Evolutionary conservation across 2,888 invertebrate species (phyloP), one percentile per base, ranked within the genome.

Genomic region (Serrognathus titanus): DNA sequence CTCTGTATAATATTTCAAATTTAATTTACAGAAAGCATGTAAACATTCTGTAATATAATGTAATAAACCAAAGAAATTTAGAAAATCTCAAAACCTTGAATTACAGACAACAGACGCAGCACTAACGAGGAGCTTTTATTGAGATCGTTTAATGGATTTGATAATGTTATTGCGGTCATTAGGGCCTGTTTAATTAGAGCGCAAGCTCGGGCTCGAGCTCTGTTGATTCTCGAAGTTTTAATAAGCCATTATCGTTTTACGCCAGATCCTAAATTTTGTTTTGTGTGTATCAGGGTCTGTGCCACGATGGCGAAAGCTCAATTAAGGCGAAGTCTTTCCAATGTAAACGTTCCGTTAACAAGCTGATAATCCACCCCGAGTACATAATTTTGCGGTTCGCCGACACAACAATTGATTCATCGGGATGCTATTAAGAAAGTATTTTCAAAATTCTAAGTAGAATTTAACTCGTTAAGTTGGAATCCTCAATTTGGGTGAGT

Each of bases 81-180:
- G 24, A 31, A 31, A 31, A 31, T 31, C 24, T 1, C 47, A 48
- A 51, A 53, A 49, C 58, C 59, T 63, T 61, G 52, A 61, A 36
- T 59, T 59, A 61, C 58, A 37, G 51, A 10, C 16, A 51, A 55
- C 56, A 55, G 41, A 55, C 55, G 55, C 61, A 63, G 60, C 59
- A 59, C 55, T 61, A 58, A 61, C 60, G 57, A 58, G 53, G 7
- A 43, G 53, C 49, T 54, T 61, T 58, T 57, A 61, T 58, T 57
- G 62, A 63, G 66, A 66, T 62, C 60, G 63, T 60, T 64, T 67
- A 68, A 68, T 68, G 68, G 67, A 67, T 67, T 68, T 67, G 68
- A 67, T 68, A 67, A 68, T 68, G 67, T 66, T 66, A 68, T 66
- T 66, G 66, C 65, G 65, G 66, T 66, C 66, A 67, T 68, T 67